Conservation (phyloP, 2,797 vertebrate genomes). For the Pangasius sanitwongsei region DNA sequence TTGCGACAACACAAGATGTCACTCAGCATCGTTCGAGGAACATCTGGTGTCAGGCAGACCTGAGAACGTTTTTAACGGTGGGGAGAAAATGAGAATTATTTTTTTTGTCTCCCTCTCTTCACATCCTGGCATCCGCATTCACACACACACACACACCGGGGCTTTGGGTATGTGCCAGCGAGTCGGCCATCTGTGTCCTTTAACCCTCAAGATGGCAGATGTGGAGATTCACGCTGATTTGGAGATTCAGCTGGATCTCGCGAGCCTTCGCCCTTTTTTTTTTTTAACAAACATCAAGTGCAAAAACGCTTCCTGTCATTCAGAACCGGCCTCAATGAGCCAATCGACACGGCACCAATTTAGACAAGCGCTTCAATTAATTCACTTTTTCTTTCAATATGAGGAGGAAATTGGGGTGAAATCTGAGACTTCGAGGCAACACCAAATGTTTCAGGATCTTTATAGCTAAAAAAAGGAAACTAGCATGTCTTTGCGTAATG, state of each 20-base stretch:
- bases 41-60: conserved; percentile 79
- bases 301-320: conserved; percentile 78
- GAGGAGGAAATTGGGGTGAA: conserved; percentile 48
- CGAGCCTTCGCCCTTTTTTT: conserved; percentile 29
- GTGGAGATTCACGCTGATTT: conserved; percentile 79
- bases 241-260: conserved; percentile 73
- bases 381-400: conserved; percentile 54
- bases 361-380: conserved; percentile 59
- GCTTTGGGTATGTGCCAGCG: conserved; percentile 74
- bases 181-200: conserved; percentile 78
- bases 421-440: conserved; percentile 48
- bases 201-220: conserved; percentile 80
- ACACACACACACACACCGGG: conserved; percentile 47
- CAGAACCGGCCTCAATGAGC: conserved; percentile 56
- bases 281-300: conserved; percentile 56
- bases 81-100: conserved; percentile 57
- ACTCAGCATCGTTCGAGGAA: conserved; percentile 68
- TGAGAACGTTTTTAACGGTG: conserved; percentile 61
- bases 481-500: background rate
- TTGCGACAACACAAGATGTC: conserved; percentile 70
- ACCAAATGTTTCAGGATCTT: conserved; percentile 31
- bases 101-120: conserved; percentile 62
- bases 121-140: conserved; percentile 71
- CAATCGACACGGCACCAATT: conserved; percentile 54
- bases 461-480: conserved; percentile 10